Evolutionary conservation across 2,888 invertebrate genomes (phyloP), one percentile per base, ranked within the genome.

Genomic region (Diarsia rubi): DNA sequence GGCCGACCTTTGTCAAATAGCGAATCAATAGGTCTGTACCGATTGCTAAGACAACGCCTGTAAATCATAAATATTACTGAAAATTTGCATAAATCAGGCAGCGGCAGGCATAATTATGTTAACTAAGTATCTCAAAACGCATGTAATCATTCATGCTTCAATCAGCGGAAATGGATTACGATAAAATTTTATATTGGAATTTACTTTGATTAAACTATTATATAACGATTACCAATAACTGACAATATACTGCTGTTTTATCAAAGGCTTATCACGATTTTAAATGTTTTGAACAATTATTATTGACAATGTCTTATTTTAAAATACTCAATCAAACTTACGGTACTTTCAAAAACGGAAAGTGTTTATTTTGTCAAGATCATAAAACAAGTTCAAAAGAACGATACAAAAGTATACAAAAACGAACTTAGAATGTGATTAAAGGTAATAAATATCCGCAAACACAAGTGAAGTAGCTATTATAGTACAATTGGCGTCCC

Each of bases 391-490:
- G 12, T n/a, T 14, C 37, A 63, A 63, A 47, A 49, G 27, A 67
- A 63, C n/a, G 27, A 52, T 6, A 49, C 47, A n/a, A 59, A 64
- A 70, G 57, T 71, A 14, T 44, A 75, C 63, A 63, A 44, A 73
- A 74, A 75, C 31, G 14, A 78, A 85, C 65, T 82, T 67, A 78
- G 78, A 78, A 73, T 78, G 57, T 86, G 87, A 88, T 88, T 82
- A 88, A 87, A 89, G 87, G 87, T 89, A 91, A 92, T 91, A 92
- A 90, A 92, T 88, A 90, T 89, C 83, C 84, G 91, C 92, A 93
- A 93, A 93, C 93, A 91, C 91, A 85, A 90, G 92, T 92, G 94
- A 95, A 93, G 90, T 92, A 84, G 90, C 92, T 91, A 94, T 95
- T 94, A 93, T 90, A 90, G 90, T 88, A 92, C 91, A 93, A 94